phyloP scores from a whole-genome alignment of 92 coral and sea anemone genomes.

The Parazoanthus swiftii region DNA sequence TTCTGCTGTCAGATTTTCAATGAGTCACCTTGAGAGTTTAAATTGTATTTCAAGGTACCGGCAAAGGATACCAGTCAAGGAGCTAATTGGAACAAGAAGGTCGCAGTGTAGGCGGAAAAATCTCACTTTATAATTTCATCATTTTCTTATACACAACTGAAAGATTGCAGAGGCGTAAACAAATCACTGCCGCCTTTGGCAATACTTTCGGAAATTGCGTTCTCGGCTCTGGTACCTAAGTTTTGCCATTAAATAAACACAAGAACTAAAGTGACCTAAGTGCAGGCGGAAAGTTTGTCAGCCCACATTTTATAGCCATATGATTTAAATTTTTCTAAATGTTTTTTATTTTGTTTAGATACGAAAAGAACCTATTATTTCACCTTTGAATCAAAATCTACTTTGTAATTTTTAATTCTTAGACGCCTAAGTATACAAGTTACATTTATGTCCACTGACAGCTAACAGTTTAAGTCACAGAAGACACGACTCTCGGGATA shows the following conservation, averaged over 20 bases:
- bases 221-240: neutral
- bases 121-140: neutral
- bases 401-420: neutral
- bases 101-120: neutral
- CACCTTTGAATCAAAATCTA: neutral
- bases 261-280: neutral
- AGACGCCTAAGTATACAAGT: neutral
- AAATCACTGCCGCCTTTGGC: slow-evolving; percentile 3
- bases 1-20: slow-evolving; percentile 4
- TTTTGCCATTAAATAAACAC: neutral
- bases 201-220: neutral
- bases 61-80: slow-evolving; percentile 1
- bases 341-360: neutral
- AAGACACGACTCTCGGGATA: neutral
- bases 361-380: neutral
- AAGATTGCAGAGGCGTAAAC: slow-evolving; percentile 6
- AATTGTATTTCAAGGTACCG: slow-evolving; percentile 33
- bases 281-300: neutral
- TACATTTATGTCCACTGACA: neutral
- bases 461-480: neutral
- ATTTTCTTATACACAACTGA: neutral
- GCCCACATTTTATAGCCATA: neutral
- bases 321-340: neutral
- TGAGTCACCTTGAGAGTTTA: neutral
- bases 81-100: neutral